Conservation (phyloP, 1,140 invertebrate genomes). For the Chionoecetes opilio region DNA sequence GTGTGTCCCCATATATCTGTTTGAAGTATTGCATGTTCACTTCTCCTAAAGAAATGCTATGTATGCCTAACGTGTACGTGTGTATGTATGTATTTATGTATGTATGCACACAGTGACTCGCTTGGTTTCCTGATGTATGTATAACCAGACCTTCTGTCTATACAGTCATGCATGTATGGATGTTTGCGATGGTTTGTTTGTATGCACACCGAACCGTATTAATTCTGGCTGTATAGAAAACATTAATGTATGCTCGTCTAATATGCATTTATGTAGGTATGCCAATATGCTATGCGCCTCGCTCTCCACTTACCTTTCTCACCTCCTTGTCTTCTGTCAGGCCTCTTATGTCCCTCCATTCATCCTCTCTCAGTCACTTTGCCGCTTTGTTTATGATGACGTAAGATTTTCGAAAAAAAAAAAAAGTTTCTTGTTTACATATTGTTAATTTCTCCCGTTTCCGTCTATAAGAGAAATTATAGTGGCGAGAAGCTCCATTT, state of each 20-base stretch:
- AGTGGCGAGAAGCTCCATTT: background rate
- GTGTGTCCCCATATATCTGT: background rate
- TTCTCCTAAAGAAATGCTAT: slow-evolving; percentile 10
- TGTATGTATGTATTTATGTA: slow-evolving; percentile 32
- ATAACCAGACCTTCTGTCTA: background rate
- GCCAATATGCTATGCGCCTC: background rate
- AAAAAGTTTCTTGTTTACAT: too few species aligned
- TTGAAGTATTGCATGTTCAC: background rate
- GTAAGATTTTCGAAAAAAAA: too few species aligned
- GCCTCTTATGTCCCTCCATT: background rate
- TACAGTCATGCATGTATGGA: background rate
- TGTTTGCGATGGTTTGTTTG: background rate
- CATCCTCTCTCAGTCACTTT: background rate
- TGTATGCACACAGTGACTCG: background rate
- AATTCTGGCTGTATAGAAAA: background rate
- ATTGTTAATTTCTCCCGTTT: too few species aligned
- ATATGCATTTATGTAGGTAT: slow-evolving; percentile 12
- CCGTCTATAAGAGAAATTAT: too few species aligned
- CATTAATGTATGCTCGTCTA: background rate
- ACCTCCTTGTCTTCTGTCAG: background rate
- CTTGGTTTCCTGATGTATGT: background rate
- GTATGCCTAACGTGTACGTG: background rate
- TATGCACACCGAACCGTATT: background rate
- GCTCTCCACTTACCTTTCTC: background rate
- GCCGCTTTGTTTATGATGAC: background rate